Conservation (phyloP, 2,113 vertebrate genomes). For the Rhinichthys klamathensis region DNA sequence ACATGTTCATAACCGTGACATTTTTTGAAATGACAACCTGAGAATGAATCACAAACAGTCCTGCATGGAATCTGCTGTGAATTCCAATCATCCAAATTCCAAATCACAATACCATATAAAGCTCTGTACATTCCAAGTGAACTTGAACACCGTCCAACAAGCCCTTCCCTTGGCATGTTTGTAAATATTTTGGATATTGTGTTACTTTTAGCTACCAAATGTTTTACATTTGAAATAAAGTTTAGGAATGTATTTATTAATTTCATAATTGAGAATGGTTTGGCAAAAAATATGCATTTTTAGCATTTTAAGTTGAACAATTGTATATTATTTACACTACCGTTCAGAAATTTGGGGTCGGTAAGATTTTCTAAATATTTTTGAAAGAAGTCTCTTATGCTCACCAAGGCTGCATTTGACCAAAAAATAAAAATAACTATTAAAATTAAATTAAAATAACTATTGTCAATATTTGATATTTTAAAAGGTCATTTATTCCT, state of each 20-base stretch:
- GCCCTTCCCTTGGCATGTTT: no score
- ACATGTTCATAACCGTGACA: background rate
- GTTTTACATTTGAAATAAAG: no score
- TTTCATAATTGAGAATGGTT: background rate
- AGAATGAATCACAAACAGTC: background rate
- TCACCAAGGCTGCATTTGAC: background rate
- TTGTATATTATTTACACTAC: no score
- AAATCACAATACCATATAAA: background rate
- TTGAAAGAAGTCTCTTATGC: background rate
- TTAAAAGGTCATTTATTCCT: background rate
- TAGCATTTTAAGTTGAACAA: no score
- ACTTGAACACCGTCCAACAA: no score
- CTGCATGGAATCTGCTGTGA: background rate
- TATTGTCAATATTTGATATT: no score
- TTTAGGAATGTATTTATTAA: background rate
- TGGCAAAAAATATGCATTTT: background rate
- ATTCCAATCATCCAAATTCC: background rate
- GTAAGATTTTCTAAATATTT: no score
- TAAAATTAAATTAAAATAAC: no score
- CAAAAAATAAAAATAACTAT: background rate
- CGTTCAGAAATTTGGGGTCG: no score
- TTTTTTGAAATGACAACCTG: background rate
- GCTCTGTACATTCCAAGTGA: no score
- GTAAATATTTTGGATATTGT: no score
- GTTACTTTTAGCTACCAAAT: no score